Percentiles rank a stretch among this genome's conserved stretches.
These are phyloP conservation scores for Gonioctena quinquepunctata DNA, from an alignment of 1,140 invertebrate genomes.

Conservation along the genomic window DNA sequence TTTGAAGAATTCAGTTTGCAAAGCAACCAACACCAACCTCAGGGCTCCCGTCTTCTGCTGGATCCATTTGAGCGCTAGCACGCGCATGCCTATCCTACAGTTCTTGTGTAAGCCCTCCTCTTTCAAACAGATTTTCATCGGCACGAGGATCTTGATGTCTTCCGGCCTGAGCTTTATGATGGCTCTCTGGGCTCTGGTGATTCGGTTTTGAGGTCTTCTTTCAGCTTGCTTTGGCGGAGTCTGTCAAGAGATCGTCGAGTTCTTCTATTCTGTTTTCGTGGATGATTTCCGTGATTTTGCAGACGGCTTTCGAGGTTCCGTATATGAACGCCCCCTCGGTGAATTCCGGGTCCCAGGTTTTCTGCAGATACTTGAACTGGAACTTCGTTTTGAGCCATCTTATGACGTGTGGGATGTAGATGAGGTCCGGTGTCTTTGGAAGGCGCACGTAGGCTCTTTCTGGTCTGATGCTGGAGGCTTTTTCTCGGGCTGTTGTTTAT, in stretches of 20 bases:
- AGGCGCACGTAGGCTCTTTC: conserved; percentile 18
- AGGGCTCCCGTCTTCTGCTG: conserved; percentile 27
- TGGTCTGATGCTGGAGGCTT: neutral
- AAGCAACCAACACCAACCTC: conserved; percentile 46
- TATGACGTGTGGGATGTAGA: conserved; percentile 49
- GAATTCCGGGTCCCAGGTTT: conserved; percentile 51
- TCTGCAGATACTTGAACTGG: conserved; percentile 48
- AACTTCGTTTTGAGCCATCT: conserved; percentile 51
- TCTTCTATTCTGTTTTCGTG: conserved; percentile 36
- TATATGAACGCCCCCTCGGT: conserved; percentile 53
- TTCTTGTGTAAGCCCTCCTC: conserved; percentile 34
- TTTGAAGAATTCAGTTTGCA: conserved; percentile 51
- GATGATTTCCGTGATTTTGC: conserved; percentile 51
- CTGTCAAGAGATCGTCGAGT: conserved; percentile 43
- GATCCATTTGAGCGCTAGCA: conserved; percentile 50
- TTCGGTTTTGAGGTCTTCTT: conserved; percentile 36
- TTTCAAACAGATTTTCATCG: conserved; percentile 40
- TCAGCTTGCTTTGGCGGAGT: conserved; percentile 34
- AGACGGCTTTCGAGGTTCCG: conserved; percentile 46
- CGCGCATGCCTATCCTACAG: conserved; percentile 36
- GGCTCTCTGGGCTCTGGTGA: conserved; percentile 40
- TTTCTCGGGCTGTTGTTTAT: neutral
- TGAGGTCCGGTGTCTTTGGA: conserved; percentile 49
- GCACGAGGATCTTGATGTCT: conserved; percentile 54
- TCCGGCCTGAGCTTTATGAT: conserved; percentile 44